Evolutionary conservation across 2,113 vertebrate species (phyloP).

Genomic region (Crypturellus undulatus): DNA sequence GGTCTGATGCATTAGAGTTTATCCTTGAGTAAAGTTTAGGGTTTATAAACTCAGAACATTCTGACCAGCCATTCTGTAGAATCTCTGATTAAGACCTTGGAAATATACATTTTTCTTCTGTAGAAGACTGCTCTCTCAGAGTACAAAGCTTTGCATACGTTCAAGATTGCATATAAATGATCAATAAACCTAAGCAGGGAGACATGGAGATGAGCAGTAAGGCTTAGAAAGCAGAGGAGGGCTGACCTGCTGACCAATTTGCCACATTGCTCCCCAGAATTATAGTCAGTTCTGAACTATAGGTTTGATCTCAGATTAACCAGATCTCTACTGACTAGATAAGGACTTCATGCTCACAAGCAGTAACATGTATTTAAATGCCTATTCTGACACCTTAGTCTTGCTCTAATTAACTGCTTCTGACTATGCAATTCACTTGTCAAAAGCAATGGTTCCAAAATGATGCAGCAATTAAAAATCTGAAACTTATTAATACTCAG

Average conservation of each 20-base stretch:
- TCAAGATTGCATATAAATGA: background rate
- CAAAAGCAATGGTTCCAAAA: background rate
- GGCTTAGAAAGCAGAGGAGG: background rate
- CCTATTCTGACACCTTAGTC: background rate
- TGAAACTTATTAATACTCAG: background rate
- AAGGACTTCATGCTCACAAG: background rate
- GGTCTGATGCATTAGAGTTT: background rate
- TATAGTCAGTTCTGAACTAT: background rate
- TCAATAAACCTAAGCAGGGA: background rate
- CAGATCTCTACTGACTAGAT: background rate
- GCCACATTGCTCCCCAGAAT: background rate
- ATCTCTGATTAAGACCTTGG: background rate
- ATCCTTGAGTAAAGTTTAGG: background rate
- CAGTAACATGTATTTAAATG: background rate
- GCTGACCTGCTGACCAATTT: background rate
- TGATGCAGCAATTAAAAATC: background rate
- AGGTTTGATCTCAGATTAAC: background rate
- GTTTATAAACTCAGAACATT: background rate
- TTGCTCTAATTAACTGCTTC: background rate
- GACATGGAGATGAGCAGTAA: background rate
- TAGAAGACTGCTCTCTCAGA: background rate
- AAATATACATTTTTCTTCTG: background rate
- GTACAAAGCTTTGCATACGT: background rate
- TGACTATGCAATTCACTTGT: background rate
- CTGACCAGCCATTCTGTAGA: background rate